Evolutionary conservation across 37 sponge, comb jelly and placozoan species (phyloP).

Genomic region (Haliclona indistincta): DNA sequence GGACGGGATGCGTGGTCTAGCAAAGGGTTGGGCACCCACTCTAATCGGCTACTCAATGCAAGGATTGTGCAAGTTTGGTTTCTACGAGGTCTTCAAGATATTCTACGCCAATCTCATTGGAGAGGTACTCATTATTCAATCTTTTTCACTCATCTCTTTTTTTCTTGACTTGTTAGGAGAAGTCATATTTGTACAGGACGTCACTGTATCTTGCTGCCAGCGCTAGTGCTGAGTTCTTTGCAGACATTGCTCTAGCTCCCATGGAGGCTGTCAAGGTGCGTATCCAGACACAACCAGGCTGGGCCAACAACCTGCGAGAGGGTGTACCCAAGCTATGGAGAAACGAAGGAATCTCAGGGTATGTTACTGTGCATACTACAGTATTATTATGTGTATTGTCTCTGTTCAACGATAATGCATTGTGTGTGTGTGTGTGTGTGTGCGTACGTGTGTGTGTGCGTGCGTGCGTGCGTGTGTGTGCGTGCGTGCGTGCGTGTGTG

Average conservation of each 20-base stretch:
- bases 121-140: slow-evolving; percentile 65
- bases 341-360: slow-evolving; percentile 91
- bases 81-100: slow-evolving; percentile 98
- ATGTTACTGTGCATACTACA: slow-evolving; percentile 3
- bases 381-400: too few relatives aligned
- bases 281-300: slow-evolving; percentile 96
- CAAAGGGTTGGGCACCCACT: slow-evolving; percentile 98
- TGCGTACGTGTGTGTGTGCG: too few relatives aligned
- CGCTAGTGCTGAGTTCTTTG: slow-evolving; percentile 99
- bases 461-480: too few relatives aligned
- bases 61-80: slow-evolving; percentile 97
- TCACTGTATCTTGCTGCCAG: slow-evolving; percentile 95
- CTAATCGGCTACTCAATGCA: slow-evolving; percentile 97
- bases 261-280: slow-evolving; percentile 99
- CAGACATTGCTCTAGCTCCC: slow-evolving; percentile 97
- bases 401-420: too few relatives aligned
- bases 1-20: slow-evolving; percentile 83
- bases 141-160: background rate
- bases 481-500: too few relatives aligned
- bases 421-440: too few relatives aligned
- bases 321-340: slow-evolving; percentile 87
- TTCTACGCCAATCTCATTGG: slow-evolving; percentile 88
- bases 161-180: slow-evolving; percentile 60
- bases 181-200: slow-evolving; percentile 86
- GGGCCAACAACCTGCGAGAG: slow-evolving; percentile 87